Evolutionary conservation across 2,888 invertebrate species (phyloP).

Genomic region (Sphaerophoria rueppellii): DNA sequence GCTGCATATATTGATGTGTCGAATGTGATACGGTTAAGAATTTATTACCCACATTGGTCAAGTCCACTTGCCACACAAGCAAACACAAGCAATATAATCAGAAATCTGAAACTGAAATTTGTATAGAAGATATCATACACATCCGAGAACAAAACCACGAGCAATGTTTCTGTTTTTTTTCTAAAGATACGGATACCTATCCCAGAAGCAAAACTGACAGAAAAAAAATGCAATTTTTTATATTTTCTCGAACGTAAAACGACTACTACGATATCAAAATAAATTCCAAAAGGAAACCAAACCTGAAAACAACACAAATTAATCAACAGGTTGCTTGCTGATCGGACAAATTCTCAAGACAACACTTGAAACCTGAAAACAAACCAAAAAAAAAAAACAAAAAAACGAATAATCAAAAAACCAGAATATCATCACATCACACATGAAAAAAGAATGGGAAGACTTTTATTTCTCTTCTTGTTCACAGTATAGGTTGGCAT

Average conservation of each 20-base stretch:
- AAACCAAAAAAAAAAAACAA: constrained; percentile 8
- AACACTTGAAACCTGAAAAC: constrained; percentile 39
- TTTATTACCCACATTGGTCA: constrained; percentile 68
- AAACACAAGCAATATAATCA: constrained; percentile 44
- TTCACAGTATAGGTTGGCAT: background rate
- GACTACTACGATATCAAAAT: background rate
- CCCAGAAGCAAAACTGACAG: constrained; percentile 7
- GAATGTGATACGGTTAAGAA: constrained; percentile 48
- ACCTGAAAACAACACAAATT: constrained; percentile 70
- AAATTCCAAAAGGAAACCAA: constrained; percentile 67
- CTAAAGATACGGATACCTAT: constrained; percentile 26
- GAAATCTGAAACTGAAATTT: constrained; percentile 70
- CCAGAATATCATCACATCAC: background rate
- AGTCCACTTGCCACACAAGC: constrained; percentile 67
- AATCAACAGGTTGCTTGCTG: constrained; percentile 73
- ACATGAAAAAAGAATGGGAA: background rate
- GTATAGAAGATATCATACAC: constrained; percentile 41
- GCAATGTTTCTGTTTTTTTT: constrained; percentile 18
- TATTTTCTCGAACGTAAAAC: constrained; percentile 2
- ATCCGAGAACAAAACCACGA: constrained; percentile 54
- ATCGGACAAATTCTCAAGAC: constrained; percentile 58
- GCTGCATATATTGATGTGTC: background rate
- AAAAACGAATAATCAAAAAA: constrained; percentile 36
- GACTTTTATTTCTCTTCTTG: constrained; percentile 31
- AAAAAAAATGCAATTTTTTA: constrained; percentile 30